Base-by-base conservation (phyloP, 2,113 vertebrate genomes). In the Tragelaphus buxtoni region DNA sequence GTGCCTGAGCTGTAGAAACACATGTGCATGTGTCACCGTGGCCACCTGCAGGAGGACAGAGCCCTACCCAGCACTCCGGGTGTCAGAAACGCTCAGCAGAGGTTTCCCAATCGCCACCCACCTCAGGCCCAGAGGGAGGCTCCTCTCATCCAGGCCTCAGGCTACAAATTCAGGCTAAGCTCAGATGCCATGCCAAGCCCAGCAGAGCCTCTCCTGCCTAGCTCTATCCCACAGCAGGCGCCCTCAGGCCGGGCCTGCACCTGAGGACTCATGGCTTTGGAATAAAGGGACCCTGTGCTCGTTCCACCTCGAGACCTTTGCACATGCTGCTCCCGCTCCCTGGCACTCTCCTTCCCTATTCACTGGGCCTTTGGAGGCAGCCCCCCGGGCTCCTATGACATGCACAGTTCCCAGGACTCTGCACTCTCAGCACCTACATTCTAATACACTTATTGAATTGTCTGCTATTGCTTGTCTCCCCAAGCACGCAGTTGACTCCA, bases 131-230 rank as follows among this genome's bases (percentile, higher is more conserved):
- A 55, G 61, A 80, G n/a, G 45, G 94, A 51, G 76, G 14, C 39
- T 92, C 60, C 94, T 65, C 93, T 92, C 76, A 55, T 65, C 61
- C n/a, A 81, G 61, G 26, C 83, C 96, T 95, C 35, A n/a, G 72
- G 91, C 82, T 53, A 13, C 24, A 74, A 51, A 53, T 86, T 86
- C 86, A 88, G 55, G 74, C 51, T 30, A 30, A 95, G 51, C 53
- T 26, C 60, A 76, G 85, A 86, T 3, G 26, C 39, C 63, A 9
- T 9, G 56, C 88, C 60, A 82, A 89, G 79, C n/a, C 35, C 30
- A 77, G 47, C 32, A 69, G 35, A 92, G 63, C 49, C 4, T 26
- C 28, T 80, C 69, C 58, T 53, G 24, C 88, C 45, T 51, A n/a
- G n/a, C 45, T 45, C 86, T 69, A 61, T 45, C 88, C 69, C 84